Conservation (phyloP, 1,140 invertebrate genomes). For the Limonius californicus region DNA sequence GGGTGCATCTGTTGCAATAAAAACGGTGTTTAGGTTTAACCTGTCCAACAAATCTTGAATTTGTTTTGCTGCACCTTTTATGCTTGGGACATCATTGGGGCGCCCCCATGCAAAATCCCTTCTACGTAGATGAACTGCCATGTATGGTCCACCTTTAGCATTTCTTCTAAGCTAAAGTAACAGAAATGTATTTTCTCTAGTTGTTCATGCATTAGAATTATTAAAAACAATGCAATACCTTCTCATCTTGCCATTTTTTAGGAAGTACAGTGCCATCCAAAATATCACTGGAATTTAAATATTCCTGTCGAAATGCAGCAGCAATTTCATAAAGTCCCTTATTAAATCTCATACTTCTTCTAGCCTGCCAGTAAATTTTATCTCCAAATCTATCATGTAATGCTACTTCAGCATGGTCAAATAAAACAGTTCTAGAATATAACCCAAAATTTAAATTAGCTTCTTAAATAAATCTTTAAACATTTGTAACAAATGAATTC, state of each 20-base stretch:
- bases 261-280: constrained; percentile 57
- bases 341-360: constrained; percentile 90
- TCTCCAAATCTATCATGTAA: constrained; percentile 86
- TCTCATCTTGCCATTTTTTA: constrained; percentile 61
- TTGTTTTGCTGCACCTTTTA: constrained; percentile 68
- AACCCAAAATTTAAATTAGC: background rate
- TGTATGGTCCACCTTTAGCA: constrained; percentile 69
- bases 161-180: constrained; percentile 47
- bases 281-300: constrained; percentile 67
- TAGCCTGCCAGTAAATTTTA: constrained; percentile 75
- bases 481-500: too few species aligned
- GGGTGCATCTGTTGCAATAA: constrained; percentile 79
- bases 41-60: constrained; percentile 58
- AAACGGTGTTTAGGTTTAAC: constrained; percentile 62
- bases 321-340: constrained; percentile 65
- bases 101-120: constrained; percentile 75
- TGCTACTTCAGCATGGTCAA: constrained; percentile 84
- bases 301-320: constrained; percentile 61
- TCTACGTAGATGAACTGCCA: constrained; percentile 78
- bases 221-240: constrained; percentile 45
- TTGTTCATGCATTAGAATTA: too few species aligned
- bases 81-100: constrained; percentile 64
- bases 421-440: constrained; percentile 61
- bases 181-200: too few species aligned
- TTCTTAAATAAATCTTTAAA: background rate